These are phyloP conservation scores for Hydrotaea cyrtoneurina DNA, from an alignment of 2,888 invertebrate species.

Conservation along the genomic window DNA sequence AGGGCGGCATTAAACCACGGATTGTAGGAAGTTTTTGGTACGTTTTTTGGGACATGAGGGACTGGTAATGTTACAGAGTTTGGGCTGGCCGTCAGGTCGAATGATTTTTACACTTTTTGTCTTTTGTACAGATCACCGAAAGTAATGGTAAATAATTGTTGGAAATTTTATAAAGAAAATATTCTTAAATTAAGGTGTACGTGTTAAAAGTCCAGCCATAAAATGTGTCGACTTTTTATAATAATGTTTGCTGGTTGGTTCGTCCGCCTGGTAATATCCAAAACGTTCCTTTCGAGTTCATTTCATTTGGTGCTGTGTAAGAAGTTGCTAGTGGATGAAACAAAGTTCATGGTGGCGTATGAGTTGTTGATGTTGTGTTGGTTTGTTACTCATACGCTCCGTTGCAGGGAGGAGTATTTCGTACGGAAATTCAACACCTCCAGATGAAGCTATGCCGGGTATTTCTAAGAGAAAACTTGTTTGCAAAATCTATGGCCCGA, in stretches of 20 bases:
- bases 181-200: neutral
- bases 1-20: neutral
- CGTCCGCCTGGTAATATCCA: neutral
- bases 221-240: too few species aligned
- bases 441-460: too few species aligned
- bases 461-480: too few species aligned
- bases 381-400: too few species aligned
- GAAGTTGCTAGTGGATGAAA: too few species aligned
- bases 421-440: too few species aligned
- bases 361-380: too few species aligned
- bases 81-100: neutral
- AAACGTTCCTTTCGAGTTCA: neutral
- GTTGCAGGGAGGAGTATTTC: too few species aligned
- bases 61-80: conserved; percentile 22
- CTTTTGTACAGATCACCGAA: conserved; percentile 21
- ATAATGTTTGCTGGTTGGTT: neutral
- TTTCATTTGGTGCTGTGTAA: too few species aligned
- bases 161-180: conserved; percentile 68
- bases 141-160: conserved; percentile 54
- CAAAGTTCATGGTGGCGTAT: too few species aligned
- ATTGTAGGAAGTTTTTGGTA: neutral
- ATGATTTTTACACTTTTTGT: neutral
- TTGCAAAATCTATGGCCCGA: too few species aligned
- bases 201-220: neutral
- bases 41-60: conserved; percentile 30